Base-by-base conservation (phyloP, 2,113 vertebrate species). In the Heptranchias perlo region DNA sequence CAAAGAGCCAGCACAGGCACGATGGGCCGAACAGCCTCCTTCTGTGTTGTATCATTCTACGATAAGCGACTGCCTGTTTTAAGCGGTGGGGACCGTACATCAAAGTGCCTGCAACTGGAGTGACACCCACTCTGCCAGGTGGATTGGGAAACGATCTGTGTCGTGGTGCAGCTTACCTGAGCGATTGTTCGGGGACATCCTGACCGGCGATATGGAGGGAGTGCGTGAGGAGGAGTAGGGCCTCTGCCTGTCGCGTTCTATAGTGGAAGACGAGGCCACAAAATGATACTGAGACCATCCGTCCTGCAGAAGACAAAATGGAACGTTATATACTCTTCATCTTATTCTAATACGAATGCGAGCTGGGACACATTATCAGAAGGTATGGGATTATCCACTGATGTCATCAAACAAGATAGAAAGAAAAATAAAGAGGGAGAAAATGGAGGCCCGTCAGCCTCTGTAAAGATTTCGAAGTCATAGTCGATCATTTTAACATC, bases 221-320 rank as follows among this genome's bases (percentile, higher is more conserved):
- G 99, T 99, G 97, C 99, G 98, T 76, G 99, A 99, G 3, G 99
- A 99, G 2, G 99, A 99, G 97, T 99, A 99, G 5, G 99, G 99
- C 96, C 99, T 98, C 98, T 99, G 99, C 96, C 99, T 97, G 97
- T 99, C 99, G 97, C 99, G 97, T 97, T 99, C 99, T 97, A 99
- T 99, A 96, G 99, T 99, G 96, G 99, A 99, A 58, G 99, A 99
- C 96, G 99, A 99, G 96, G 99, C 99, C 97, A 99, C 98, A 96
- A 99, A 99, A 98, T 99, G 99, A 98, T 99, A 99, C 97, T 99
- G 99, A 0, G 99, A 99, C 98, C 99, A 99, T 97, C 99, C 99
- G 0, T 99, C 99, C 99, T 99, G 97, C 18, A 97, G 96, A 96
- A 97, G 96, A 96, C 96, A 89, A 95, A 69, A 52, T 69, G 67